Conservation (phyloP, 2,797 vertebrate genomes). For the Moxostoma hubbsi region DNA sequence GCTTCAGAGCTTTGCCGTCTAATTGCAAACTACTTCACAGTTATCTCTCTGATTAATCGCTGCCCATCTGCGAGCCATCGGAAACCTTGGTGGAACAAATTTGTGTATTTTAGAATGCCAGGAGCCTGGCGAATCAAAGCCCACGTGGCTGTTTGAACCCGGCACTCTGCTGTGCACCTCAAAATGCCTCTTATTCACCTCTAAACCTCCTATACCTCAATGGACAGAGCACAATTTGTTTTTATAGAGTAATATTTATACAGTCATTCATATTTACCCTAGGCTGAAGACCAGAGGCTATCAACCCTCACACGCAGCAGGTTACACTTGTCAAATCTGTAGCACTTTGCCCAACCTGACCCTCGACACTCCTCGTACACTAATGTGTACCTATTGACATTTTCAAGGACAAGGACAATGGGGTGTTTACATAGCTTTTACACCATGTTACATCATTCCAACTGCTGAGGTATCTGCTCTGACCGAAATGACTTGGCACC, state of each 20-base stretch:
- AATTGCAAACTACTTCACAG: constrained; percentile 99
- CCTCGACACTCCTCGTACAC: constrained; percentile 32
- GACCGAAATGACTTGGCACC: constrained; percentile 69
- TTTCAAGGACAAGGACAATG: constrained; percentile 77
- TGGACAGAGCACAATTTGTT: not conserved
- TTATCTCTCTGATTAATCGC: constrained; percentile 99
- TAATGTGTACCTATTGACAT: constrained; percentile 68
- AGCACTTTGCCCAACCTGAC: constrained; percentile 35
- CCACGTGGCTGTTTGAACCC: constrained; percentile 85
- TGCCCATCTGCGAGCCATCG: constrained; percentile 97
- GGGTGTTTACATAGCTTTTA: constrained; percentile 78
- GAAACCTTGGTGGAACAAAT: constrained; percentile 97
- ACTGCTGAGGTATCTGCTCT: constrained; percentile 62
- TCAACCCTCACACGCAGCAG: constrained; percentile 36
- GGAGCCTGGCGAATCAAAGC: constrained; percentile 81
- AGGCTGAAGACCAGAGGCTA: constrained; percentile 30
- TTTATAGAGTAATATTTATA: not conserved
- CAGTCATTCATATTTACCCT: constrained; percentile 16
- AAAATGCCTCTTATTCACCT: too few species aligned
- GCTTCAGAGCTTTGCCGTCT: constrained; percentile 99
- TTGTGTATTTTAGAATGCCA: constrained; percentile 88
- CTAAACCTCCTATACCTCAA: constrained; percentile 17
- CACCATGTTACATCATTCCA: constrained; percentile 77
- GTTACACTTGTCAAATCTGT: constrained; percentile 43
- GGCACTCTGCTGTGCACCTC: constrained; percentile 84